These are phyloP conservation scores for Nanger granti DNA, from an alignment of 2,113 vertebrate genomes.

Conservation along the genomic window DNA sequence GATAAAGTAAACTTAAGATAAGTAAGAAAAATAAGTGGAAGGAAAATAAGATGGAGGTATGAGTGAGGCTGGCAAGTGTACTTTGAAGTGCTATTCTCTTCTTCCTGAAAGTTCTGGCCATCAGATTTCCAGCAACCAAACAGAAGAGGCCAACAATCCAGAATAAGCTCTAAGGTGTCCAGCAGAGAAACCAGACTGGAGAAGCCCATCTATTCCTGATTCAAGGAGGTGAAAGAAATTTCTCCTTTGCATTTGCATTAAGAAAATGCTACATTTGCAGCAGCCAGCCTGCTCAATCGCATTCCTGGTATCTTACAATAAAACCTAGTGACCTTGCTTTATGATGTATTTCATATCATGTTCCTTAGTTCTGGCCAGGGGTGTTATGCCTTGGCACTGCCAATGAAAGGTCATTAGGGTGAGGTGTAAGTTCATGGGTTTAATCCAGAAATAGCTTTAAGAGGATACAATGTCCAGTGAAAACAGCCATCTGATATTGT, in stretches of 20 bases:
- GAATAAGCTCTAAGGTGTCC: not conserved
- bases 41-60: not conserved
- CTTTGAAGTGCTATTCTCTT: not conserved
- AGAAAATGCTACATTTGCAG: not conserved
- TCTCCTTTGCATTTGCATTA: not conserved
- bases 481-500: not conserved
- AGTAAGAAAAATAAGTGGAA: not conserved
- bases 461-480: not conserved
- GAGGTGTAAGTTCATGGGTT: not conserved
- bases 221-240: not conserved
- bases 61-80: not conserved
- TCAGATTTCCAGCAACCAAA: not conserved
- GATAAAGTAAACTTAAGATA: not conserved
- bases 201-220: not conserved
- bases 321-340: not conserved
- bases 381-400: not conserved
- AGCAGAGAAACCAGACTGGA: not conserved
- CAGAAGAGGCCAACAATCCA: not conserved
- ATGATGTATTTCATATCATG: not conserved
- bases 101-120: not conserved
- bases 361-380: not conserved
- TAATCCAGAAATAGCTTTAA: conserved; percentile 40
- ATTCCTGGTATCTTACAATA: not conserved
- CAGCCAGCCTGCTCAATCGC: not conserved
- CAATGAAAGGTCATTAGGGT: not conserved